Evolutionary conservation across 2,797 vertebrate species (phyloP), one percentile per base, ranked within the genome.

Genomic region (Uromys caudimaculatus): DNA sequence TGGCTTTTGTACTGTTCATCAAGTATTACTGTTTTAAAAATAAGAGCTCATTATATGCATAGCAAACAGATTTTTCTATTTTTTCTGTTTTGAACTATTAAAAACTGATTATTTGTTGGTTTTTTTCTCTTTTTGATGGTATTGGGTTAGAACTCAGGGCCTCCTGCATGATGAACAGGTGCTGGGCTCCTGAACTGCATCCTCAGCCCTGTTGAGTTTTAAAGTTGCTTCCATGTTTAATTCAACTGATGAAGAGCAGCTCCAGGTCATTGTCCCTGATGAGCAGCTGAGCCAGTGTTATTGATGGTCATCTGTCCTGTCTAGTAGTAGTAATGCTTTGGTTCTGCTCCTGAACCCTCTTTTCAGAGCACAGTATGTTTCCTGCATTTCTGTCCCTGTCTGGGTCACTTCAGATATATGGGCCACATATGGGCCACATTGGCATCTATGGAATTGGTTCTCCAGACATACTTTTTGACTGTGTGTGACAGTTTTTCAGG

Each of bases 11-110:
- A 35, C 13, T 93, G 19, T 7, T 54, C 44, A 64, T 56, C 38
- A 90, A 69, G 73, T 85, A 41, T 90, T 78, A 93, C 29, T 89
- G 12, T 88, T 95, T 95, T 96, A 38, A 50, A 96, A 93, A 64
- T 73, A 86, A 88, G 44, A 64, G 62, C 29, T 89, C 21, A 90
- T 78, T 71, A 3, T 86, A 12, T 95, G 1, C 50, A 82, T 67
- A 92, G 64, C 2, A 94, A 67, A 56, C 69, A 50, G 38, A 13
- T 47, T 76, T 76, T 69, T 87, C n/a, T 12, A 60, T 52, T 87
- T 78, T 94, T 95, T 78, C 29, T 93, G 50, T 29, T 89, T 1
- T 93, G 3, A 91, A 91, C n/a, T 76, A 85, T 85, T 95, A 92
- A 79, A 93, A 92, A 88, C 62, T 83, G 54, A 29, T 60, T 60